Evolutionary conservation across 2,113 vertebrate genomes (phyloP).

Genomic region (Pterocles gutturalis): DNA sequence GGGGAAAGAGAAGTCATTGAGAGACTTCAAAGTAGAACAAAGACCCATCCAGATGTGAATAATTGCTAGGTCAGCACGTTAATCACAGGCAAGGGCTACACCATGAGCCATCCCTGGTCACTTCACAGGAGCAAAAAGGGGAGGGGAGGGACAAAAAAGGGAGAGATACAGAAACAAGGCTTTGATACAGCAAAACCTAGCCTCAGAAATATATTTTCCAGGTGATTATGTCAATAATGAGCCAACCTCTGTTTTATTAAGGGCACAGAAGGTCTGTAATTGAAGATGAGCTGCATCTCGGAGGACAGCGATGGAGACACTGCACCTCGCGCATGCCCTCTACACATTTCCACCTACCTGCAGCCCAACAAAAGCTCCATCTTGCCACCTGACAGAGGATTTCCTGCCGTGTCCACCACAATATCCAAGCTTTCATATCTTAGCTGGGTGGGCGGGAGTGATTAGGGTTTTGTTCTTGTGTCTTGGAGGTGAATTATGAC

Average conservation of each 20-base stretch:
- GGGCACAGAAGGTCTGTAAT: not conserved
- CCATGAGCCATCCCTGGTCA: not conserved
- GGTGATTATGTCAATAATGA: slow-evolving; percentile 56
- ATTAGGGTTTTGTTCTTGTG: not conserved
- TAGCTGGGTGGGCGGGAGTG: not conserved
- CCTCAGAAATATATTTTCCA: slow-evolving; percentile 50
- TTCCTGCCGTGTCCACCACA: not conserved
- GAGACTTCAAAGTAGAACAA: slow-evolving; percentile 74
- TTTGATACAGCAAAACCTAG: slow-evolving; percentile 49
- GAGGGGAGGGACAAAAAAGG: not conserved
- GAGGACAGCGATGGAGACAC: not conserved
- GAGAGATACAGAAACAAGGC: slow-evolving; percentile 4
- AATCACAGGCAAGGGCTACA: slow-evolving; percentile 67
- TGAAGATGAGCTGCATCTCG: not conserved
- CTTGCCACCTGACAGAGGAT: not conserved
- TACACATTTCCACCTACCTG: not conserved
- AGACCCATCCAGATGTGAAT: slow-evolving; percentile 73
- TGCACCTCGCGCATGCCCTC: rapidly evolving
- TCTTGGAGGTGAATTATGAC: not conserved
- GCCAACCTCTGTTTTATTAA: slow-evolving; percentile 37
- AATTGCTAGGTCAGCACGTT: slow-evolving; percentile 73
- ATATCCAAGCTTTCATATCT: not conserved
- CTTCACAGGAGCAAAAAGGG: slow-evolving; percentile 7
- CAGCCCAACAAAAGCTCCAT: not conserved
- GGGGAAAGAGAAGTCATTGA: slow-evolving; percentile 64